These are phyloP conservation scores for Pachymerium ferrugineum DNA, from an alignment of 2,888 invertebrate genomes.

Conservation along the genomic window DNA sequence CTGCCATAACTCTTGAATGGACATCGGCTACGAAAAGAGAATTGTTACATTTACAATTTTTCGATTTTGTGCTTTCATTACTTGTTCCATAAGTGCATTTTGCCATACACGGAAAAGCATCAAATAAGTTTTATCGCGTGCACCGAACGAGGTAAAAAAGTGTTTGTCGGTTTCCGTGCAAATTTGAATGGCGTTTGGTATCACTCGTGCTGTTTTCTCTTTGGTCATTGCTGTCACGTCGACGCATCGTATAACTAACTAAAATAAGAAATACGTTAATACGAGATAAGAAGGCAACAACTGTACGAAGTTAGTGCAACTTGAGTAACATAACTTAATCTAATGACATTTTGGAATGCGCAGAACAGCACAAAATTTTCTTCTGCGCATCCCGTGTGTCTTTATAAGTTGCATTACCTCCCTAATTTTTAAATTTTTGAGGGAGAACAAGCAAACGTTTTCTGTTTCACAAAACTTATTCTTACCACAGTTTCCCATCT, in stretches of 20 bases:
- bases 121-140: conserved; percentile 88
- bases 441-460: no score
- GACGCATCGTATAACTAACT: conserved; percentile 75
- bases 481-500: conserved; percentile 74
- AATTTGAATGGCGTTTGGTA: conserved; percentile 92
- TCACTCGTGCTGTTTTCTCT: conserved; percentile 87
- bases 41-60: background rate
- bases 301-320: no score
- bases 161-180: conserved; percentile 71
- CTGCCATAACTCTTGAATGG: conserved; percentile 77
- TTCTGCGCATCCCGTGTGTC: no score
- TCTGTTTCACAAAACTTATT: background rate
- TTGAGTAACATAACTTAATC: no score
- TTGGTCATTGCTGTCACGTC: conserved; percentile 91
- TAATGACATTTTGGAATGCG: no score
- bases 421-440: no score
- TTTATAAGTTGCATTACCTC: no score
- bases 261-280: conserved; percentile 33
- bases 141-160: conserved; percentile 90
- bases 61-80: conserved; percentile 40
- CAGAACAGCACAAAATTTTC: no score
- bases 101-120: conserved; percentile 96
- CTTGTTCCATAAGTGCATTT: conserved; percentile 85
- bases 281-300: no score
- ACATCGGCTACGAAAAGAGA: conserved; percentile 57